Base-by-base conservation (phyloP, 2,797 vertebrate genomes). In the Aulostomus chinensis region DNA sequence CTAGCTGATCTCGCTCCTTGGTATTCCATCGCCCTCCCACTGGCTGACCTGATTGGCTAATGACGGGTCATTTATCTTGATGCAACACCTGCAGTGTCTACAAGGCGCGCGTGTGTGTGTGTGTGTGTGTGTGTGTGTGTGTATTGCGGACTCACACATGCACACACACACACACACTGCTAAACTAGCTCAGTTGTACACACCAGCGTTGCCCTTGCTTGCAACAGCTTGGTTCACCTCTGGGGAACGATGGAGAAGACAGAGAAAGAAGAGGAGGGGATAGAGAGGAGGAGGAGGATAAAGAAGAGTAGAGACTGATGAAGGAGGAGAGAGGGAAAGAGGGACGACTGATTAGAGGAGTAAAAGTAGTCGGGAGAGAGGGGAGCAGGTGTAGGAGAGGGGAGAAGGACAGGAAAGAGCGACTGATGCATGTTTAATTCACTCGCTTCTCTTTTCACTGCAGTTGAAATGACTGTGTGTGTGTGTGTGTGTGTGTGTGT, bases 51-150 rank as follows among this genome's bases (percentile, higher is more conserved):
- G 85, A 88, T 86, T 84, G 81, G 85, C 87, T 86, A 85, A 84
- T 83, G 83, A 86, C 66, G 43, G 78, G 83, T 89, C 86, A 89
- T 91, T 90, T 87, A 90, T 90, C 85, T 82, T 86, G 80, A 86
- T 79, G 81, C 84, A 77, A 72, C 84, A 90, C 84, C 84, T 88
- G 86, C 81, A 76, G 78, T 49, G 78, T 72, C 71, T 60, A 65
- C 45, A 60, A 55, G 38, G 40, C 28, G 1, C 2, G 32, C 59
- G 38, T 46, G 33, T 10, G 50, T 43, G 16, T 45, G 22, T 54
- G 47, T 17, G 34, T 37, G 58, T 30, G 42, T 52, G 57, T 26
- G 42, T 59, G 40, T 48, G 45, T 42, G 49, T 54, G n/a, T 34
- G 5, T 42, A 25, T 13, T 13, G 9, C 6, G 2, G 26, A 13